These are phyloP conservation scores for Camponotus vicinus DNA, from an alignment of 1,140 invertebrate genomes.

Conservation along the genomic window DNA sequence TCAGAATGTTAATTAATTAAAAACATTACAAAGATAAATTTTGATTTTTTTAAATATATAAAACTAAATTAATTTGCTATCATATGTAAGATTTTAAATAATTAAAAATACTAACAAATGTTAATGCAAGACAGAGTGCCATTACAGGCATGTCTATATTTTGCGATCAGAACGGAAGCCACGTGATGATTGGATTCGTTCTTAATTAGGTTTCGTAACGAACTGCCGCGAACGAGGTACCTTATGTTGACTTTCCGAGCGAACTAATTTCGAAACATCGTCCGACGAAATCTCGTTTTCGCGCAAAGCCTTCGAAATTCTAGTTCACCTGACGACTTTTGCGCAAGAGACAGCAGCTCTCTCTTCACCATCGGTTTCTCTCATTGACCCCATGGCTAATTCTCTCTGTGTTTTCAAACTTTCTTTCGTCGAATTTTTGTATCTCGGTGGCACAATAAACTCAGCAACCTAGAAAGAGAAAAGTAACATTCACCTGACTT, in stretches of 20 bases:
- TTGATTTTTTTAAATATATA: neutral
- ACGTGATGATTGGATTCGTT: slow-evolving; percentile 49
- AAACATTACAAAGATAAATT: neutral
- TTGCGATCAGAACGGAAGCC: slow-evolving; percentile 55
- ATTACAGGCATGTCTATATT: neutral
- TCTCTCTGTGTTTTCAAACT: slow-evolving; percentile 4
- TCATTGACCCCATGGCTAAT: slow-evolving; percentile 28
- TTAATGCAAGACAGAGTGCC: slow-evolving; percentile 6
- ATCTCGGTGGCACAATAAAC: slow-evolving; percentile 1
- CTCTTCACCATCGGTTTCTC: slow-evolving; percentile 35
- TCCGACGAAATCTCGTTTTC: slow-evolving; percentile 54
- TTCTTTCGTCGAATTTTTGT: slow-evolving; percentile 19
- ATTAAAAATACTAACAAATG: slow-evolving; percentile 1
- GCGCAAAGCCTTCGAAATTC: slow-evolving; percentile 47
- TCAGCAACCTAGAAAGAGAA: neutral
- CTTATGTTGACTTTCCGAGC: slow-evolving; percentile 53
- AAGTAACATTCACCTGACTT: neutral
- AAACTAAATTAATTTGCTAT: neutral
- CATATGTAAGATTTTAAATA: neutral
- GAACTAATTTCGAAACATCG: slow-evolving; percentile 58
- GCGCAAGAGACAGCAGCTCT: slow-evolving; percentile 4
- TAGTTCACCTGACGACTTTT: slow-evolving; percentile 28
- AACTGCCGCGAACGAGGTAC: slow-evolving; percentile 32
- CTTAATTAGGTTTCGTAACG: slow-evolving; percentile 64
- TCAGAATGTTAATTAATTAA: slow-evolving; percentile 13